phyloP scores from a whole-genome alignment of 2,113 vertebrate genomes.

The Oplegnathus fasciatus region DNA sequence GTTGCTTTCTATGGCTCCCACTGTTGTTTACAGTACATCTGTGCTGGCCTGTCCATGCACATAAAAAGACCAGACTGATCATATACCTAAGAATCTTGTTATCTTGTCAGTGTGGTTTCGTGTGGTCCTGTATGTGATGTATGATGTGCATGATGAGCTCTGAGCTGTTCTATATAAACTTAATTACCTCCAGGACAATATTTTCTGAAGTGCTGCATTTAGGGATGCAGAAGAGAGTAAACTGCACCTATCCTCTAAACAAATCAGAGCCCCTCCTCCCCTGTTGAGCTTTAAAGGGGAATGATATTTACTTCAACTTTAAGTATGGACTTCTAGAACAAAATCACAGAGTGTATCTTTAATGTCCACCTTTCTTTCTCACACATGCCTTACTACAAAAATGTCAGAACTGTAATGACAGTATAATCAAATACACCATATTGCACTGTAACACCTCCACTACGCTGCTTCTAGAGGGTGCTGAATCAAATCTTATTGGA shows the following conservation, averaged over 20 bases:
- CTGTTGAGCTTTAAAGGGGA: not conserved
- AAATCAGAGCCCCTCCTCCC: not conserved
- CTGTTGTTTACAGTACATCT: not conserved
- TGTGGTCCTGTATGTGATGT: not conserved
- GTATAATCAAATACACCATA: not conserved
- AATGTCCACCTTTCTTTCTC: not conserved
- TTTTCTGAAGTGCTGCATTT: not conserved
- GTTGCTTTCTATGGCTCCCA: not conserved
- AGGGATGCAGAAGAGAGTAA: not conserved
- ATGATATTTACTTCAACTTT: too few species aligned
- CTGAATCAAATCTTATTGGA: not conserved
- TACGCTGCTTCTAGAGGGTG: not conserved
- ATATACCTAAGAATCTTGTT: not conserved
- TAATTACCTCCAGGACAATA: not conserved
- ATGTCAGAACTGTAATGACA: not conserved
- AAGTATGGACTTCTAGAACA: too few species aligned
- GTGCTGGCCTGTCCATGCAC: not conserved
- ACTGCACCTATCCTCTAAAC: not conserved
- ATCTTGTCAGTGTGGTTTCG: not conserved
- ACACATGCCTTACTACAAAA: not conserved
- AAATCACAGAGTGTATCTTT: too few species aligned
- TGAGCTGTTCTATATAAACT: not conserved
- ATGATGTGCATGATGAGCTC: conserved; percentile 7
- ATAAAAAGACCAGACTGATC: not conserved
- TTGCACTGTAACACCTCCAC: not conserved